These are phyloP conservation scores for Drosophila leontia DNA, from an alignment of 1,140 invertebrate species.

Conservation along the genomic window DNA sequence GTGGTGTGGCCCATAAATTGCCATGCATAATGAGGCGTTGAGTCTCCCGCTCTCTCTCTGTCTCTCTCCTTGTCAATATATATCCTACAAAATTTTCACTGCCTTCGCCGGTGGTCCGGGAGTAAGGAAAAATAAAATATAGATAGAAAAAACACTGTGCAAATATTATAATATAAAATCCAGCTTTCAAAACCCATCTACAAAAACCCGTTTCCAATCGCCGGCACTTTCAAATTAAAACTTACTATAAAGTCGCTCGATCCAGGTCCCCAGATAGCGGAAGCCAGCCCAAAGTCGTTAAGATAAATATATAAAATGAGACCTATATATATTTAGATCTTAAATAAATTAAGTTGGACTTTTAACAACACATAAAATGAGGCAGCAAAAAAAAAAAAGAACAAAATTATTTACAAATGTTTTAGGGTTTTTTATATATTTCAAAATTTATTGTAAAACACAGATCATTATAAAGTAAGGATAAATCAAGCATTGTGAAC, in stretches of 20 bases:
- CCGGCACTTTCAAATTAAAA: constrained; percentile 32
- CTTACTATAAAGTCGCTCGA: constrained; percentile 30
- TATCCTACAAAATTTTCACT: constrained; percentile 35
- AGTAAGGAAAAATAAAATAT: not conserved
- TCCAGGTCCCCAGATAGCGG: constrained; percentile 1
- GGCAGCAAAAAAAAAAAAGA: not conserved
- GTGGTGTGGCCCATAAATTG: constrained; percentile 65
- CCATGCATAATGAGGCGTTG: constrained; percentile 77
- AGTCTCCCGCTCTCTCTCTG: constrained; percentile 35
- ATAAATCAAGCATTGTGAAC: not conserved
- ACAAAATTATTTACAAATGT: too few species aligned
- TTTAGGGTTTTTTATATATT: not conserved
- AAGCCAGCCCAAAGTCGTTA: constrained; percentile 1
- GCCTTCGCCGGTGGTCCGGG: constrained; percentile 38
- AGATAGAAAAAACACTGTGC: not conserved
- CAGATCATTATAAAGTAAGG: not conserved
- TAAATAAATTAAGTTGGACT: not conserved
- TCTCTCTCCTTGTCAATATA: constrained; percentile 39
- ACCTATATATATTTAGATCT: not conserved
- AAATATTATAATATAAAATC: constrained; percentile 3
- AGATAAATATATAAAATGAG: constrained; percentile 6
- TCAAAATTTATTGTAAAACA: not conserved
- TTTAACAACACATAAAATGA: not conserved
- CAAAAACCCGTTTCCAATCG: constrained; percentile 26
- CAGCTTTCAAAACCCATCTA: not conserved